These are phyloP conservation scores for Hartigia nigra DNA, from an alignment of 2,888 invertebrate genomes.

Conservation along the genomic window DNA sequence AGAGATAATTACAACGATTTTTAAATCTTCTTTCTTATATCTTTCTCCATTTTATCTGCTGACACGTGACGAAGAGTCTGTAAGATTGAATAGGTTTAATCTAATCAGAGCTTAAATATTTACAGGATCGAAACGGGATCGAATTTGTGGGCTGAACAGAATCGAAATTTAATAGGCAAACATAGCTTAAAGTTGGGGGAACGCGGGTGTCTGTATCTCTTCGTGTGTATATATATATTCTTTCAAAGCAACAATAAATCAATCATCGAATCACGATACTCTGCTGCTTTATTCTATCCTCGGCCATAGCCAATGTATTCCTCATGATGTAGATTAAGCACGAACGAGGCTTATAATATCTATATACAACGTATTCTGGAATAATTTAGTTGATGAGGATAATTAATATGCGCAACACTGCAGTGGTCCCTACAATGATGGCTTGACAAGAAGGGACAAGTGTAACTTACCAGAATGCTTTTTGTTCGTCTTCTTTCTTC, in stretches of 20 bases:
- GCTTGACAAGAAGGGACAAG: constrained; percentile 15
- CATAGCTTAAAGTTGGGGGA: neutral
- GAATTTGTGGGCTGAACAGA: neutral
- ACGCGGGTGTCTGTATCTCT: neutral
- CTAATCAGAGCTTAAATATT: neutral
- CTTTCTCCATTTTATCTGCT: neutral
- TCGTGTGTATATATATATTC: neutral
- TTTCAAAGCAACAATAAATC: neutral
- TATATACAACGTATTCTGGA: neutral
- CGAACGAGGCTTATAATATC: neutral
- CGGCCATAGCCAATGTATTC: neutral
- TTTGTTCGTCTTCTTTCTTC: constrained; percentile 13
- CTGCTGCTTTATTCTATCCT: neutral
- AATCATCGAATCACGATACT: neutral
- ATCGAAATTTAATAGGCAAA: neutral
- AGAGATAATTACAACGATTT: neutral
- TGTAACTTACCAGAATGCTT: constrained; percentile 11
- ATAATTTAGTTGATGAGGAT: neutral
- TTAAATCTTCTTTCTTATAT: neutral
- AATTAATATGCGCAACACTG: neutral
- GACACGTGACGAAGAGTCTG: neutral
- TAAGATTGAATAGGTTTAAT: neutral
- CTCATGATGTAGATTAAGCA: neutral
- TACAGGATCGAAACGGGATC: neutral
- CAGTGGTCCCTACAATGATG: neutral